Percentiles rank a stretch among this genome's conserved stretches.
Evolutionary conservation across 2,888 invertebrate species (phyloP).

Genomic region (Limnephilus rhombicus): DNA sequence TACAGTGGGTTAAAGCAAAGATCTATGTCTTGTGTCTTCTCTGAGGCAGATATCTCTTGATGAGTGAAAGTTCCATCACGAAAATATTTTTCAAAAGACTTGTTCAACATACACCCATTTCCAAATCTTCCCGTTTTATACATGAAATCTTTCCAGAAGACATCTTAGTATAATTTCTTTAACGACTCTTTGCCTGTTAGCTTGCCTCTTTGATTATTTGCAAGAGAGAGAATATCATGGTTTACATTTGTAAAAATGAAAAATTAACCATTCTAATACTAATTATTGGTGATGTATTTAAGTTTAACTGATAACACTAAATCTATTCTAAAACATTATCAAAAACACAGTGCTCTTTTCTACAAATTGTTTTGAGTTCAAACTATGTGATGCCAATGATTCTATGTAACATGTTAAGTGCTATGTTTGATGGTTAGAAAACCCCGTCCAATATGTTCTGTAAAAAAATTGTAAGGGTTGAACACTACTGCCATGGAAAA

Average conservation of each 20-base stretch:
- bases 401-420: slow-evolving; percentile 3
- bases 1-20: not conserved
- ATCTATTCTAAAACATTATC: slow-evolving; percentile 20
- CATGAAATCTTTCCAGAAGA: not conserved
- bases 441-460: not conserved
- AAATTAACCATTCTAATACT: not conserved
- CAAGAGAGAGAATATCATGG: not conserved
- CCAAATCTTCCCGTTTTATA: not conserved
- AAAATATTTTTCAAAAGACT: not conserved
- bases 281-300: not conserved
- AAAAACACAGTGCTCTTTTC: slow-evolving; percentile 22
- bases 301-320: slow-evolving; percentile 13
- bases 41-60: not conserved
- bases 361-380: slow-evolving; percentile 23
- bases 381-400: not conserved
- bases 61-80: not conserved
- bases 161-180: not conserved
- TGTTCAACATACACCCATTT: not conserved
- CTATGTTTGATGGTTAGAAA: not conserved
- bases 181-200: not conserved
- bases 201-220: not conserved
- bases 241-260: not conserved
- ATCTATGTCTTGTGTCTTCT: not conserved
- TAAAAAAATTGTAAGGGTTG: not conserved
- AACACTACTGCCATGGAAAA: not conserved